Conservation (phyloP, 2,888 invertebrate genomes). For the Timema podura region DNA sequence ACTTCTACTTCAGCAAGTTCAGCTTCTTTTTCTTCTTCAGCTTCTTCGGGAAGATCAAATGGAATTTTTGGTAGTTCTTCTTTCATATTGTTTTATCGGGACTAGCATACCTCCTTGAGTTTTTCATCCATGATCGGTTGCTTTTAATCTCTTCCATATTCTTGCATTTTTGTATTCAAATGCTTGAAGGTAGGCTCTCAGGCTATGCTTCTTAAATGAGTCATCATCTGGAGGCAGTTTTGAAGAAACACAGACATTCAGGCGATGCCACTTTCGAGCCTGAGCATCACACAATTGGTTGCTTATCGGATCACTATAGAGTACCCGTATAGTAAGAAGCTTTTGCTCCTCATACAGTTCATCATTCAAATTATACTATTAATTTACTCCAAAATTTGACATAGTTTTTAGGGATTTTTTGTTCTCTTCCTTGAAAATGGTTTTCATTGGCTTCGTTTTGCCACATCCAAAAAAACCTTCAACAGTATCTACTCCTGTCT, state of each 20-base stretch:
- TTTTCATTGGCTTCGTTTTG: background rate
- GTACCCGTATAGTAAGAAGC: background rate
- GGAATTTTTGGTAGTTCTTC: no score
- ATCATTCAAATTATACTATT: background rate
- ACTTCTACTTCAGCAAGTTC: background rate
- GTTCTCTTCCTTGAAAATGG: background rate
- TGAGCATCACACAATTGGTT: background rate
- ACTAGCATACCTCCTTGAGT: background rate
- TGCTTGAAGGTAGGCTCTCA: background rate
- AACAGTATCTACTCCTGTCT: background rate
- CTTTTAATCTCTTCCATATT: background rate
- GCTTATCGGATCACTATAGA: background rate
- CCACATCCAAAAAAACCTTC: background rate
- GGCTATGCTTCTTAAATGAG: background rate
- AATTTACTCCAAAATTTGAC: background rate
- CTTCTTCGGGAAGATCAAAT: background rate
- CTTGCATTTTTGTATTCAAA: slow-evolving; percentile 2
- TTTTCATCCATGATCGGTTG: background rate
- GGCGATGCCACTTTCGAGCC: background rate
- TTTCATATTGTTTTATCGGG: no score
- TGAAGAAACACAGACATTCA: background rate
- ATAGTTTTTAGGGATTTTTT: background rate
- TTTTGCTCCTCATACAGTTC: background rate
- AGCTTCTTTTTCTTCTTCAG: background rate
- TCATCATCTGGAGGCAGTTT: background rate